A percentile compares a stretch with the other conserved stretches of the same genome.
phyloP scores from a whole-genome alignment of 2,113 vertebrate genomes.

The Eurypyga helias region DNA sequence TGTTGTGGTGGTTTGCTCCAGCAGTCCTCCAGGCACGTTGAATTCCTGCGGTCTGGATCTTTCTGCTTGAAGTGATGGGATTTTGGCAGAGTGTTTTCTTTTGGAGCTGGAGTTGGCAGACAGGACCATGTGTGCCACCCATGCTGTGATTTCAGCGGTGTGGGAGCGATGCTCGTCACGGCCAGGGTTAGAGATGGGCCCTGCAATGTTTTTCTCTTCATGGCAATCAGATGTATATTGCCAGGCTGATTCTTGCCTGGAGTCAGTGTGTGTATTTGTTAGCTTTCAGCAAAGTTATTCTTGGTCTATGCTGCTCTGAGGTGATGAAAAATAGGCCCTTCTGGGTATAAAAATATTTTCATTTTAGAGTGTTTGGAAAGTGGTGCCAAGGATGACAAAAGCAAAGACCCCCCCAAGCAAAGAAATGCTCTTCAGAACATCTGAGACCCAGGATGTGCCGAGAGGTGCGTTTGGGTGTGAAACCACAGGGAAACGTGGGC shows the following conservation, averaged over 20 bases:
- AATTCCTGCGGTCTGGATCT: background rate
- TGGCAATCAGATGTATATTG: fast-evolving
- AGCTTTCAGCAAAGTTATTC: background rate
- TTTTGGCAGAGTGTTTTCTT: background rate
- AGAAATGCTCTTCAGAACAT: fast-evolving
- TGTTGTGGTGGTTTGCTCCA: background rate
- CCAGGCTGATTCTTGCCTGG: background rate
- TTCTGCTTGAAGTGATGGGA: background rate
- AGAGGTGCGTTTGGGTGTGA: background rate
- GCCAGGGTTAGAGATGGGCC: background rate
- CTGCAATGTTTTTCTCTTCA: background rate
- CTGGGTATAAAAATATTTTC: background rate
- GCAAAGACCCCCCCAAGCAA: background rate
- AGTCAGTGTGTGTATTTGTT: background rate
- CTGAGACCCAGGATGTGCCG: background rate
- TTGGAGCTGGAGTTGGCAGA: background rate
- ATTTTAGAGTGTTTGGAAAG: background rate
- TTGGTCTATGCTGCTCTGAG: background rate
- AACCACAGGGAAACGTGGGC: fast-evolving
- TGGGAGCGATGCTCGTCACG: fast-evolving
- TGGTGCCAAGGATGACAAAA: background rate
- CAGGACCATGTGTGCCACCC: background rate
- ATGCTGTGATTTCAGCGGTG: background rate
- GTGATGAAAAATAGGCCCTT: background rate
- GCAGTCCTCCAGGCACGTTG: background rate